Evolutionary conservation across 2,888 invertebrate species (phyloP), one percentile per base, ranked within the genome.

Genomic region (Maniola hyperantus): DNA sequence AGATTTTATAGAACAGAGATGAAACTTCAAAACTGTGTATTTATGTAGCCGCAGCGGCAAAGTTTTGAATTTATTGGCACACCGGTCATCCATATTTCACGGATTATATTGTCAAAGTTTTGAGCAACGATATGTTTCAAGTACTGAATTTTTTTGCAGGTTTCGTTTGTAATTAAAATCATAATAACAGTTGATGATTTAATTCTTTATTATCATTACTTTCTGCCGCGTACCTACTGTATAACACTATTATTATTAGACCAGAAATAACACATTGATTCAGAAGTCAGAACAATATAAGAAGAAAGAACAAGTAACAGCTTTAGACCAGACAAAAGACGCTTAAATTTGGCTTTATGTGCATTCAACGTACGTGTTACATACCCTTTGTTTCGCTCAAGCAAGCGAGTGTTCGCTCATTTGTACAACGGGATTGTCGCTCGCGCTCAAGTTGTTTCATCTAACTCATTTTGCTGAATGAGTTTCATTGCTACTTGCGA

Each of bases 1-100:
- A 7, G 50, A 44, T n/a, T n/a, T n/a, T n/a, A n/a, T n/a, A 44
- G 36, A 59, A n/a, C 62, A 55, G 64, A 68, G 51, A 65, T 42
- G 51, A 65, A 64, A 66, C 57, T 66, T 57, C 33, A 60, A 18
- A 69, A 66, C 68, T 63, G 33, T 34, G 68, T 63, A 64, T 59
- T 66, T 60, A 68, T 60, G 59, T 66, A 66, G 62, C 66, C 44
- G 48, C 59, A 34, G 59, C 48, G 48, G 36, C 26, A 57, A 66
- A 69, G 60, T 62, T 62, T 53, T 26, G 7, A 39, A 62, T 62
- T 62, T 62, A 62, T 62, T 53, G 51, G 20, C 42, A 42, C 48
- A 33, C 62, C 42, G 51, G 62, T 18, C 51, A n/a, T 13, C 51
- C 13, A 44, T 53, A 53, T 51, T 51, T 62, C 26, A 53, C n/a